Conservation (phyloP, 2,797 vertebrate species). For the Danio albolineatus region DNA sequence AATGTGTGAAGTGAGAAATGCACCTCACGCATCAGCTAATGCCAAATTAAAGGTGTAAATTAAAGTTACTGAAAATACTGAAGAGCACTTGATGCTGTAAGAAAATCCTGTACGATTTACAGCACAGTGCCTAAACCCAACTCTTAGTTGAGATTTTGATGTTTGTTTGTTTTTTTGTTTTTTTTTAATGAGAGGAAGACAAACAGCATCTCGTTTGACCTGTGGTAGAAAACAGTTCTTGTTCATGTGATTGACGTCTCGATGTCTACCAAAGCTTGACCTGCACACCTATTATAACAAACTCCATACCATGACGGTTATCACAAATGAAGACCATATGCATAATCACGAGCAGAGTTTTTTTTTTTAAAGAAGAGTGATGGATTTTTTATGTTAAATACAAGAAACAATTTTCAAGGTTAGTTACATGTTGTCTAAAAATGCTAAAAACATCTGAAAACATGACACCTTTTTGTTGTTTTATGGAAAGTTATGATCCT, state of each 20-base stretch:
- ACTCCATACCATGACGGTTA: constrained; percentile 73
- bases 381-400: no score
- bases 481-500: no score
- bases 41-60: constrained; percentile 48
- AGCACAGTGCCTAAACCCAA: constrained; percentile 20
- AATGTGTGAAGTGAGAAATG: constrained; percentile 33
- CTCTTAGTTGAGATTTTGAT: neutral
- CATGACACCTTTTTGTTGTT: no score
- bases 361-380: neutral
- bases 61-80: constrained; percentile 16
- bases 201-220: neutral
- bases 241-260: constrained; percentile 75
- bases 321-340: constrained; percentile 9
- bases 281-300: constrained; percentile 82
- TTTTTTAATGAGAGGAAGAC: neutral
- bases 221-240: constrained; percentile 61
- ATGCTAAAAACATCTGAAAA: no score
- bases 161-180: no score
- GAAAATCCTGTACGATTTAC: neutral
- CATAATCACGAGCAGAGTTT: constrained; percentile 17
- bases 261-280: constrained; percentile 83
- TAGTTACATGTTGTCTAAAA: no score
- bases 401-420: no score
- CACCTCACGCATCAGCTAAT: constrained; percentile 34
- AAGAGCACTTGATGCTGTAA: neutral